Evolutionary conservation across 2,888 invertebrate genomes (phyloP), one percentile per base, ranked within the genome.

Genomic region (Polydrusus tereticollis): DNA sequence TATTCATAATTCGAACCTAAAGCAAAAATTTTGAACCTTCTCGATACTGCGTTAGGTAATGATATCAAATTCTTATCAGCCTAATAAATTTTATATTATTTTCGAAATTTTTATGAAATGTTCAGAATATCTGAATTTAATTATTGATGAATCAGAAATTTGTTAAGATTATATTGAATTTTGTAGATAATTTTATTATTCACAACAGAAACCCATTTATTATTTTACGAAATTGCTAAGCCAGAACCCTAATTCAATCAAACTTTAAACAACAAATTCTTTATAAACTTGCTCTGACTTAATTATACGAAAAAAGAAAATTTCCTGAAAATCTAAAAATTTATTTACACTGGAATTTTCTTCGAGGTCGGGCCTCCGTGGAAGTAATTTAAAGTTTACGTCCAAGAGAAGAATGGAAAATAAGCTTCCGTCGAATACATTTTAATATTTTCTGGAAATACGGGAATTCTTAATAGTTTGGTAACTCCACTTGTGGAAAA

Each of bases 341-440:
- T 50, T 59, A 67, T 67, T 67, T 67, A 67, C 59, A 67, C 36
- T 16, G 43, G 36, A 59, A 59, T 59, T 58, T 67, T 18, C 59
- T 47, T 59, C 47, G 59, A 67, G 59, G 67, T 67, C 58, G 45
- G 29, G 20, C 52, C n/a, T 45, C 47, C 50, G 33, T 33, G 33
- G 38, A 67, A 67, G 47, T 67, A 67, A 67, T 67, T 67, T 67
- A 59, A 67, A 67, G 67, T 67, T 67, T 67, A 50, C 59, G 66
- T 67, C 50, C 59, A 59, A 23, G 67, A 33, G 38, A 50, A 50
- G 59, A 59, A 59, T 67, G 50, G 67, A 36, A 67, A 67, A 67
- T 59, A 47, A 67, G 59, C 67, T 45, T n/a, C 45, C 58, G 29
- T 20, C 36, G 59, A 45, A 67, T 67, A 59, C 21, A 67, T 67